Base-by-base conservation (phyloP, 1,140 invertebrate genomes). In the Medauroidea extradentata region DNA sequence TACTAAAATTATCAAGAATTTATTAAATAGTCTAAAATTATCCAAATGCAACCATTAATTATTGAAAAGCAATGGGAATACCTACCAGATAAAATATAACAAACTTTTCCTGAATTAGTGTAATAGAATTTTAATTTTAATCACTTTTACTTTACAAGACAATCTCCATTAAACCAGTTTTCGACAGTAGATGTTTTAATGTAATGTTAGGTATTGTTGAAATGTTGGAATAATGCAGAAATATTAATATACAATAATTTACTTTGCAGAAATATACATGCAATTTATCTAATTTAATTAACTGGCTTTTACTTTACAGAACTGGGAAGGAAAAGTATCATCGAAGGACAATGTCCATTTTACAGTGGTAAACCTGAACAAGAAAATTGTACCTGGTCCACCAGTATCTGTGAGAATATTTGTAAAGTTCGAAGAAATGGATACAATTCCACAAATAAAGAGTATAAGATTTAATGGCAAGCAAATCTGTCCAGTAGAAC, bases 291-390 rank as follows among this genome's bases (percentile, higher is more conserved):
- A 56, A 18, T 19, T 7, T 5, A 19, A 9, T 19, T 34, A 29
- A 57, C 44, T 50, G 13, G 57, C 16, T 59, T n/a, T 38, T 60
- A 18, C 44, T 39, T 61, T 53, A 7, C 59, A 68, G 65, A 68
- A 65, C 13, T 69, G 68, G 67, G 56, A 63, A 34, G 67, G 67
- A 14, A 62, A 67, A 23, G 63, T 67, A 4, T 60, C 62, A 11
- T 66, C 59, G 2, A 55, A 52, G 13, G 63, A 69, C 44, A 69
- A 69, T 41, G 38, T 59, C 9, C 49, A 53, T 18, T 70, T 63
- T 34, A 67, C 65, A 1, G 65, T 70, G 18, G 43, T 66, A 13
- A 63, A 64, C 38, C 51, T 66, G 38, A 60, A 60, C 4, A 59
- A 66, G 57, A 64, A 46, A 46, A 38, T 70, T 2, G 49, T 43